These are phyloP conservation scores for Aramus guarauna DNA, from an alignment of 2,113 vertebrate species.

Conservation along the genomic window DNA sequence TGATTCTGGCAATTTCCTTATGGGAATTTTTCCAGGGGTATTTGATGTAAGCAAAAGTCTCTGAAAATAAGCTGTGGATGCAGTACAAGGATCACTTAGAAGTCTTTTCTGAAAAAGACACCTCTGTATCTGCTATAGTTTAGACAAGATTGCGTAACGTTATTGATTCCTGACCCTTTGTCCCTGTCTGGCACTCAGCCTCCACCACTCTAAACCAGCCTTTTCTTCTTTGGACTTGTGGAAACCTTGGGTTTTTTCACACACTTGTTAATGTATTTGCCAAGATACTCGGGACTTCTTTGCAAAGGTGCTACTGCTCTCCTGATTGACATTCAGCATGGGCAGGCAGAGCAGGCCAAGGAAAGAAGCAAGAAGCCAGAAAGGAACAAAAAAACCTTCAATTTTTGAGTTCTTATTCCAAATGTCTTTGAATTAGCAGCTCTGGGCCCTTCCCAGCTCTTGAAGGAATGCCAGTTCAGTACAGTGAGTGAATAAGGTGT, in stretches of 20 bases:
- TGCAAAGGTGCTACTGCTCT: neutral
- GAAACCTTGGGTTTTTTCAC: neutral
- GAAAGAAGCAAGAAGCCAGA: constrained; percentile 22
- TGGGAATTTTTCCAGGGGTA: neutral
- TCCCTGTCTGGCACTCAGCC: neutral
- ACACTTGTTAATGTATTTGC: neutral
- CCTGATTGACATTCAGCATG: neutral
- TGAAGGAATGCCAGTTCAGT: constrained; percentile 31
- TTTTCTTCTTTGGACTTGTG: neutral
- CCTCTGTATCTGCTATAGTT: neutral
- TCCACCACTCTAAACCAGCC: neutral
- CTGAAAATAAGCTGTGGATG: neutral
- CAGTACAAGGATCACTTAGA: neutral
- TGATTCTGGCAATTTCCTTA: neutral
- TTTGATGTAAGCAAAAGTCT: neutral
- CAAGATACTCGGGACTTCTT: neutral
- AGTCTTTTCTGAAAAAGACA: neutral
- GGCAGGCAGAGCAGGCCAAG: constrained; percentile 2
- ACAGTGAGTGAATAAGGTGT: constrained; percentile 42
- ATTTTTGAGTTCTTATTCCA: neutral
- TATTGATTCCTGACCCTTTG: neutral
- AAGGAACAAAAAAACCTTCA: neutral
- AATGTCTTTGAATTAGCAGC: constrained; percentile 49
- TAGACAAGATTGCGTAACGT: neutral
- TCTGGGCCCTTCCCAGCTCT: constrained; percentile 27